These are phyloP conservation scores for Dolichoris vasculosae DNA, from an alignment of 1,140 invertebrate genomes.

Conservation along the genomic window DNA sequence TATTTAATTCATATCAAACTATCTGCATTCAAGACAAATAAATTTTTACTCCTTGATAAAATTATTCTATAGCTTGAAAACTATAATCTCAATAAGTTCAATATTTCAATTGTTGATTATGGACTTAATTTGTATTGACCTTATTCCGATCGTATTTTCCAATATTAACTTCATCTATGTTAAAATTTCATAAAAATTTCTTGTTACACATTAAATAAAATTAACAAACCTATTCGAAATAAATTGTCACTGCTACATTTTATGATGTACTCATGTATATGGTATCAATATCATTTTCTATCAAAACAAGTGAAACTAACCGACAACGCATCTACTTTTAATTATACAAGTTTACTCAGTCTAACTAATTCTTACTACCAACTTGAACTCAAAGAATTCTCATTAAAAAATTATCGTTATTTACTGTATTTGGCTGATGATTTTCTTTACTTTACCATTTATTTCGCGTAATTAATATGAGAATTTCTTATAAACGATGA, in stretches of 20 bases:
- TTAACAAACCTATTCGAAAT: background rate
- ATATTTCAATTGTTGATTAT: too few relatives aligned
- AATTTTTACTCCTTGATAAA: background rate
- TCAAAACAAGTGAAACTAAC: background rate
- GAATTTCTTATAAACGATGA: background rate
- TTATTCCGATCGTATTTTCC: too few relatives aligned
- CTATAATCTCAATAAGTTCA: too few relatives aligned
- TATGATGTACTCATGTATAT: background rate
- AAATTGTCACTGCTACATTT: background rate
- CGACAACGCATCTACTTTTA: background rate
- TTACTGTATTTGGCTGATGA: background rate
- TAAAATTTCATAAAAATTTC: too few relatives aligned
- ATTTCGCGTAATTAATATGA: background rate
- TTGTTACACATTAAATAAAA: too few relatives aligned
- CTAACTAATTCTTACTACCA: background rate
- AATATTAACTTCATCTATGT: too few relatives aligned
- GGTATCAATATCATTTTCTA: background rate
- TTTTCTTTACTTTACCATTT: background rate
- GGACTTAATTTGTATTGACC: too few relatives aligned
- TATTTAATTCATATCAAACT: too few relatives aligned
- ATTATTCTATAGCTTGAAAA: background rate
- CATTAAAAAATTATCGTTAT: background rate
- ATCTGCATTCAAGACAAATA: too few relatives aligned
- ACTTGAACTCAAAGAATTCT: background rate
- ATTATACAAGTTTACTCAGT: slow-evolving; percentile 11